Percentiles rank a stretch among this genome's conserved stretches.
Evolutionary conservation across 2,113 vertebrate genomes (phyloP).

Genomic region (Mus spicilegus): DNA sequence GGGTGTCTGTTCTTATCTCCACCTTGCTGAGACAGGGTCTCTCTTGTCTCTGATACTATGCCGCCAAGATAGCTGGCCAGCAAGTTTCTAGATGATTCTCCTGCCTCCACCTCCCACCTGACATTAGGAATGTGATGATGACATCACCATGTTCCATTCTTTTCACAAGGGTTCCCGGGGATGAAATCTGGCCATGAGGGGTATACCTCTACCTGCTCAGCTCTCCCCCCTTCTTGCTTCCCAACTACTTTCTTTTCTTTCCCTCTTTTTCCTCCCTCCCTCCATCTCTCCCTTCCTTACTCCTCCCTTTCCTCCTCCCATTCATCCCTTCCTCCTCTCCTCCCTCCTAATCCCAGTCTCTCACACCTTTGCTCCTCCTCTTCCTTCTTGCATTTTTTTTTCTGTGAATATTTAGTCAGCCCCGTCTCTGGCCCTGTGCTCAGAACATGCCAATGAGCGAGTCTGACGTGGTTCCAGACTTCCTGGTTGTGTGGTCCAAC

Average conservation of each 20-base stretch:
- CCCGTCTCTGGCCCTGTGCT: not conserved
- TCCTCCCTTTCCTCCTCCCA: too few species aligned
- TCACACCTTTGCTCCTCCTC: not conserved
- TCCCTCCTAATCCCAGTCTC: not conserved
- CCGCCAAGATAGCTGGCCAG: not conserved
- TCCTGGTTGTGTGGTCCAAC: not conserved
- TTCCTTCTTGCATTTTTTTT: not conserved
- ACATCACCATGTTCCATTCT: not conserved
- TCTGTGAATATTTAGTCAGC: not conserved
- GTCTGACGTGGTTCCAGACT: not conserved
- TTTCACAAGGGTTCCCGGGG: not conserved
- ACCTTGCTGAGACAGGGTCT: not conserved
- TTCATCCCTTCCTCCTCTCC: too few species aligned
- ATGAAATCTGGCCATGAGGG: not conserved
- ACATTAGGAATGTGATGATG: too few species aligned
- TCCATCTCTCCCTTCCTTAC: not conserved
- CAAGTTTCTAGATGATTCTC: not conserved
- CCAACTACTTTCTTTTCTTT: not conserved
- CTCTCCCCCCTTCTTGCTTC: too few species aligned
- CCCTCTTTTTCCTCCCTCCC: too few species aligned
- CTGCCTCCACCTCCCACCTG: too few species aligned
- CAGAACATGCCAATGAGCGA: accelerated
- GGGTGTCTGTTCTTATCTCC: not conserved
- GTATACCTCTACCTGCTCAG: not conserved
- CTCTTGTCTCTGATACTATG: not conserved